phyloP scores from a whole-genome alignment of 2,888 invertebrate genomes.

The Andrena hattorfiana region DNA sequence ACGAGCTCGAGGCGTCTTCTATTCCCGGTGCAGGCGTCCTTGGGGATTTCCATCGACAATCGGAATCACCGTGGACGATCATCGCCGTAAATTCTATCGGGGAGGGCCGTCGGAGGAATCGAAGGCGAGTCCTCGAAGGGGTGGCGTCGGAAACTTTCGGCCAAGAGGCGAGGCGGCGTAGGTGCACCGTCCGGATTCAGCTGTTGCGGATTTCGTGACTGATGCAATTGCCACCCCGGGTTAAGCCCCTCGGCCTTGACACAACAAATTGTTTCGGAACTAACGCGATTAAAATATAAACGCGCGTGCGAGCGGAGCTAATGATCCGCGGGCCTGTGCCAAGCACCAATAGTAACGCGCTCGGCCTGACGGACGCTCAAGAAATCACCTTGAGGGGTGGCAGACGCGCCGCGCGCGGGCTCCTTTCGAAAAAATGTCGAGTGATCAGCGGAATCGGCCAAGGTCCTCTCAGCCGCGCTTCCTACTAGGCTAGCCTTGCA shows the following conservation, averaged over 20 bases:
- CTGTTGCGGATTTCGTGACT: constrained; percentile 85
- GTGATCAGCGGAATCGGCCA: constrained; percentile 35
- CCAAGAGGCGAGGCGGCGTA: constrained; percentile 42
- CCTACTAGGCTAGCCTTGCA: constrained; percentile 41
- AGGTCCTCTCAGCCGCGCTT: constrained; percentile 30
- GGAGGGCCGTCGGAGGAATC: constrained; percentile 32
- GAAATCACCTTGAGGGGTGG: constrained; percentile 46
- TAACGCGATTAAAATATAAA: constrained; percentile 84
- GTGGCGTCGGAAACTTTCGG: constrained; percentile 63
- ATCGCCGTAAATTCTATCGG: constrained; percentile 38
- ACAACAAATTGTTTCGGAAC: constrained; percentile 85
- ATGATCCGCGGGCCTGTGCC: constrained; percentile 83
- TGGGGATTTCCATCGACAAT: constrained; percentile 36
- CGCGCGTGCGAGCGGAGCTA: constrained; percentile 73
- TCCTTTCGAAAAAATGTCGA: constrained; percentile 25
- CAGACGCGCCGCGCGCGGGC: not conserved
- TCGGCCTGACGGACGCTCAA: constrained; percentile 59
- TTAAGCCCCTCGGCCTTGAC: constrained; percentile 83
- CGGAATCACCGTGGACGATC: constrained; percentile 34
- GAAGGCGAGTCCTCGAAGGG: constrained; percentile 9
- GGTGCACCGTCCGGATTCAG: constrained; percentile 75
- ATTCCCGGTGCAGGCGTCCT: constrained; percentile 15
- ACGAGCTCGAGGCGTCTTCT: not conserved
- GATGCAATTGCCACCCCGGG: constrained; percentile 82
- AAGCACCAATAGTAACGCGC: constrained; percentile 79